These are phyloP conservation scores for Drosophila mauritiana DNA, from an alignment of 1,140 invertebrate species.

Conservation along the genomic window DNA sequence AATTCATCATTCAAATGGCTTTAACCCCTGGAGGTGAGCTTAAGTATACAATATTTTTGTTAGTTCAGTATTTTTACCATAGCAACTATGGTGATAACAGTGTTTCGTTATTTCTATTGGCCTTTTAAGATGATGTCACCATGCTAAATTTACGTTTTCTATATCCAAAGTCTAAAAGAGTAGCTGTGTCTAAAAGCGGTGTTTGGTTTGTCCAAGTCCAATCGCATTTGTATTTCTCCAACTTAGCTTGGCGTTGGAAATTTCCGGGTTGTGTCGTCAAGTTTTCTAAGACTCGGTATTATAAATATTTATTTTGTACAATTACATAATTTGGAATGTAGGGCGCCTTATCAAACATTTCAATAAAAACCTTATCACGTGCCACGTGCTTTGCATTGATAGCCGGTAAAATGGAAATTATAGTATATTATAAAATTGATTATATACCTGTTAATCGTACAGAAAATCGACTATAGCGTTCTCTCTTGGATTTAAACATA, in stretches of 20 bases:
- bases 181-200: no score
- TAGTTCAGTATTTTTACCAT: not conserved
- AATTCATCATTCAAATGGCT: conserved; percentile 14
- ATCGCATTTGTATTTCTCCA: no score
- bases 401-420: conserved; percentile 11
- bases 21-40: not conserved
- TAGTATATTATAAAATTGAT: not conserved
- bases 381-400: conserved; percentile 26
- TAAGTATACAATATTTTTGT: conserved; percentile 1
- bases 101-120: not conserved
- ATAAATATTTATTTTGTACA: conserved; percentile 2
- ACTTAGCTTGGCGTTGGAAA: not conserved
- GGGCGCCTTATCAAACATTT: conserved; percentile 26
- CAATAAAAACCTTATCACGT: not conserved
- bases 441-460: no score
- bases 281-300: not conserved
- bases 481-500: no score
- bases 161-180: not conserved
- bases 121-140: not conserved
- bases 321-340: not conserved
- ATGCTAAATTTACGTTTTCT: not conserved
- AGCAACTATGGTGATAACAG: not conserved
- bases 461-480: no score
- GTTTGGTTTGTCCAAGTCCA: no score
- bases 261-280: not conserved